These are phyloP conservation scores for Illadopsis cleaveri DNA, from an alignment of 2,113 vertebrate genomes.

Conservation along the genomic window DNA sequence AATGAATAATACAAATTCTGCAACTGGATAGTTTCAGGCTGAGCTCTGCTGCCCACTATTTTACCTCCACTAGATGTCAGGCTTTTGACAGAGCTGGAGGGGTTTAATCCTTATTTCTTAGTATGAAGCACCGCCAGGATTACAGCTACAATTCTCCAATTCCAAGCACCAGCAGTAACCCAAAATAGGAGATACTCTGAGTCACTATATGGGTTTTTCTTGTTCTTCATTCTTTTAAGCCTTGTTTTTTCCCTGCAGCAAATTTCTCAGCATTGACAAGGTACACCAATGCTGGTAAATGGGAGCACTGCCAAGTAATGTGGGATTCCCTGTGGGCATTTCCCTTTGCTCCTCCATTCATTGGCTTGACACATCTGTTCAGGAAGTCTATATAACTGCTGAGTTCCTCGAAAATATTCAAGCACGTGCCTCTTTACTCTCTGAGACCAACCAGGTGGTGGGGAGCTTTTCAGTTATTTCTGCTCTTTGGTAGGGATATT, in stretches of 20 bases:
- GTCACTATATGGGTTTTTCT: not conserved
- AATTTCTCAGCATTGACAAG: conserved; percentile 3
- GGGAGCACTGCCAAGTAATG: not conserved
- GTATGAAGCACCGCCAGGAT: not conserved
- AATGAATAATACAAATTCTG: not conserved
- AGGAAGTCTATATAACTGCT: not conserved
- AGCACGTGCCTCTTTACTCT: not conserved
- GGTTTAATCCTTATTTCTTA: not conserved
- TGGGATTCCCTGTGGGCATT: not conserved
- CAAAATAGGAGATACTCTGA: not conserved
- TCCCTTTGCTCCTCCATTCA: not conserved
- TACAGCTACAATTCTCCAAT: not conserved
- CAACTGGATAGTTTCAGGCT: not conserved
- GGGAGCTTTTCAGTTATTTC: not conserved
- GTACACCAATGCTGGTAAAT: not conserved
- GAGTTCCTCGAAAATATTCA: not conserved
- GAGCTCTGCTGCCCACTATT: not conserved
- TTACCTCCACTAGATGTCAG: conserved; percentile 67
- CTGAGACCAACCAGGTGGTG: not conserved
- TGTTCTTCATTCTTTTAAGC: not conserved
- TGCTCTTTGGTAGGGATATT: not conserved
- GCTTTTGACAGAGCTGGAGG: not conserved
- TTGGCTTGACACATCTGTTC: not conserved
- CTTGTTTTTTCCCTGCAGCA: not conserved
- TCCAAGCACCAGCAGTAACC: not conserved